Percentiles rank a stretch among this genome's conserved stretches.
phyloP scores from a whole-genome alignment of 2,797 vertebrate genomes.

The Syngnathus rostellatus region DNA sequence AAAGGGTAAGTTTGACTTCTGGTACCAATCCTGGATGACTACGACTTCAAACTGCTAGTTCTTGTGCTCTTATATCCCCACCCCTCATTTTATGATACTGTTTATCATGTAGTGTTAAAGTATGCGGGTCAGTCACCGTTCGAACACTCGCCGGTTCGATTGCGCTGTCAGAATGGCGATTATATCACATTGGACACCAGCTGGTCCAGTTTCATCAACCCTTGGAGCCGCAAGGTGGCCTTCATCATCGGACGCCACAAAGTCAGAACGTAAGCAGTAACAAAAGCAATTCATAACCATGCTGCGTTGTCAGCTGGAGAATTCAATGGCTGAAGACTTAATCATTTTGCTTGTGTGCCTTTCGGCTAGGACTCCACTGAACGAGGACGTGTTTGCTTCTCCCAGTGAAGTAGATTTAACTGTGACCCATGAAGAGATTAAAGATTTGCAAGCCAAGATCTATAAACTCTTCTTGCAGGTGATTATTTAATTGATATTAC shows the following conservation, averaged over 20 bases:
- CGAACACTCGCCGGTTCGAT: constrained; percentile 80
- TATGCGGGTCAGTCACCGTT: constrained; percentile 77
- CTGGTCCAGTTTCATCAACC: constrained; percentile 88
- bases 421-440: constrained; percentile 70
- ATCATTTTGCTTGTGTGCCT: constrained; percentile 8
- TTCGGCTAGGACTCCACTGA: constrained; percentile 77
- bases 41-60: background rate
- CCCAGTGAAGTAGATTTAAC: constrained; percentile 51
- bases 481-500: background rate
- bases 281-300: background rate
- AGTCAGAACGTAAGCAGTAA: constrained; percentile 78
- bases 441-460: constrained; percentile 84
- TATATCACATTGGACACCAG: constrained; percentile 85
- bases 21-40: background rate
- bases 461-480: constrained; percentile 89
- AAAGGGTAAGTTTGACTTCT: constrained; percentile 62
- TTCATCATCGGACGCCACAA: constrained; percentile 87
- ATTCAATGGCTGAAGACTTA: background rate
- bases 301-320: background rate
- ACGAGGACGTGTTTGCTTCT: constrained; percentile 84
- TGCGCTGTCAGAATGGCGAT: constrained; percentile 80
- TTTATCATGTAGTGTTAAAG: constrained; percentile 68
- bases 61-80: background rate
- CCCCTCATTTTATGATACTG: constrained; percentile 1
- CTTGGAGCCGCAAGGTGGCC: constrained; percentile 86